Evolutionary conservation across 2,797 vertebrate species (phyloP), one percentile per base, ranked within the genome.

Genomic region (Melanotaenia boesemani): DNA sequence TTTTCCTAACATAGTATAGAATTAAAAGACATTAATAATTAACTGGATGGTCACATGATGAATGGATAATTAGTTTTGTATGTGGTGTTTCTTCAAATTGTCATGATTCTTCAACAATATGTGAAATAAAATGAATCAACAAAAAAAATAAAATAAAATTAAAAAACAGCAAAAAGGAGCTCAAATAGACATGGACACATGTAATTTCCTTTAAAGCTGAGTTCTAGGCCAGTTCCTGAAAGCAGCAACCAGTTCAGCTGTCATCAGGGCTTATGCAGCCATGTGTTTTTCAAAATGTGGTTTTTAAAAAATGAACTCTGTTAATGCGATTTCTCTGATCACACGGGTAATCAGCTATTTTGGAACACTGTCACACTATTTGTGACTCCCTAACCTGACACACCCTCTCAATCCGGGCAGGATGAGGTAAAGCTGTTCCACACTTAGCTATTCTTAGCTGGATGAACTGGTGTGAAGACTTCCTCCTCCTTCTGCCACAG

Each of bases 381-480:
- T 76, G 60, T 9, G 16, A 28, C 67, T 66, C n/a, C 64, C 32
- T 90, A 67, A 83, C 81, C 88, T 79, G 50, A 58, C 58, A 20
- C 63, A 74, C 32, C 77, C 72, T 85, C 32, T 83, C 75, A 86
- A 82, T 89, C 83, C 1, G 1, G 67, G 69, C 26, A 6, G 5
- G n/a, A 59, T 75, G 52, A 86, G 72, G 74, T 74, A 79, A 92
- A 92, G 88, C 89, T 63, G 81, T 83, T 89, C 84, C 83, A 64
- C 87, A 73, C 68, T 88, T 86, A 87, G 86, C 78, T 79, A 57
- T 74, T 80, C 69, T 72, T 91, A 88, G 86, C 32, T 56, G 83
- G 87, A 91, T 93, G 20, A 84, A 64, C 24, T 18, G 24, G 62
- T 81, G 74, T 32, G 66, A 79, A 58, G 74, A 79, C 84, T 91